Evolutionary conservation across 2,888 invertebrate genomes (phyloP).

Genomic region (Aquatica leii): DNA sequence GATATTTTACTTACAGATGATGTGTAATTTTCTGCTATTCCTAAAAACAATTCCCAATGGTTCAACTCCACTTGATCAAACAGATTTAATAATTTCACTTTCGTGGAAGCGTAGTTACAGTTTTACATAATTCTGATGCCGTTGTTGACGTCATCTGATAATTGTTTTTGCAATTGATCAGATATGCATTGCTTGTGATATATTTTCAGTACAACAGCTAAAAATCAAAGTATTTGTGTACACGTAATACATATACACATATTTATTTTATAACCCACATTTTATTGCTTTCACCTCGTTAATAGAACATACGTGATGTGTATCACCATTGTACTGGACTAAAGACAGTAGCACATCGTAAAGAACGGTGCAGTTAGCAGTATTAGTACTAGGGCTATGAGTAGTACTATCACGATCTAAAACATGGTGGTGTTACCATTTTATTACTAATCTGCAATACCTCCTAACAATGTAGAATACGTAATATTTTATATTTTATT

Average conservation of each 20-base stretch:
- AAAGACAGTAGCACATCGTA: too few species aligned
- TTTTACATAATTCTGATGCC: background rate
- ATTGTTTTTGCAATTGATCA: background rate
- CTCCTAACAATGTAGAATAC: background rate
- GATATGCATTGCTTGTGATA: too few species aligned
- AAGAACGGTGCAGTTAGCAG: too few species aligned
- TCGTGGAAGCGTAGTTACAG: background rate
- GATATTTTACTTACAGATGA: background rate
- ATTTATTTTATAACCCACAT: background rate
- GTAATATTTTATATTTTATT: background rate
- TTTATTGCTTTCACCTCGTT: background rate
- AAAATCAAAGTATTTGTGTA: background rate
- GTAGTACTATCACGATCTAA: too few species aligned
- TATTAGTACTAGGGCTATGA: too few species aligned
- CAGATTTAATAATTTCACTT: background rate
- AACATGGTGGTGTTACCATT: background rate
- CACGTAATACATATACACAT: background rate
- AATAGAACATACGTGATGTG: background rate
- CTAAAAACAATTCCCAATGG: background rate
- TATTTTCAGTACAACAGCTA: background rate
- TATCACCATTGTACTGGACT: too few species aligned
- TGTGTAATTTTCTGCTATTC: background rate
- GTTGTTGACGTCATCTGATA: background rate
- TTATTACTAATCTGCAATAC: background rate
- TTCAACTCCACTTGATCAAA: background rate